These are phyloP conservation scores for Sycophaga agraensis DNA, from an alignment of 1,140 invertebrate species.

Conservation along the genomic window DNA sequence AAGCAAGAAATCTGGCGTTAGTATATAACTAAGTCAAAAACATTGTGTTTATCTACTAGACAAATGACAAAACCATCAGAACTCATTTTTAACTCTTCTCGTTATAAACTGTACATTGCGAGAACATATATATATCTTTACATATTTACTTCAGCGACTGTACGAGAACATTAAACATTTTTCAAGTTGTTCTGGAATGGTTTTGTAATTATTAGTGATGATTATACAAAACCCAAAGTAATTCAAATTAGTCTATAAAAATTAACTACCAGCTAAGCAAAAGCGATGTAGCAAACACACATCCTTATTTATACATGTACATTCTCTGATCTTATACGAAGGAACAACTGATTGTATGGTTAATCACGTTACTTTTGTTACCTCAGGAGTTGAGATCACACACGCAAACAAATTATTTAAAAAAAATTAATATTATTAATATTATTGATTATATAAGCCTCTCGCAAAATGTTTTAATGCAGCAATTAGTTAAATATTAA, in stretches of 20 bases:
- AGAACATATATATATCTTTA: neutral
- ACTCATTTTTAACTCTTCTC: too few species aligned
- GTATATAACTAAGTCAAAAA: constrained; percentile 25
- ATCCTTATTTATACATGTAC: constrained; percentile 33
- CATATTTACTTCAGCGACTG: too few species aligned
- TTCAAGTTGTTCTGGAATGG: constrained; percentile 4
- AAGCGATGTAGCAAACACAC: constrained; percentile 43
- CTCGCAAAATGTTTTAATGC: too few species aligned
- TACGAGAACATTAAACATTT: too few species aligned
- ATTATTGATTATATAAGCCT: too few species aligned
- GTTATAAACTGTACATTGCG: neutral
- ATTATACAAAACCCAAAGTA: constrained; percentile 14
- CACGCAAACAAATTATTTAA: constrained; percentile 43
- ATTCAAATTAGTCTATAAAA: constrained; percentile 30
- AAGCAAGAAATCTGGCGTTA: constrained; percentile 1
- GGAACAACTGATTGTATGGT: constrained; percentile 25
- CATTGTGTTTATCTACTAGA: constrained; percentile 33
- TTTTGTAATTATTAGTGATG: neutral
- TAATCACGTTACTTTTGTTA: constrained; percentile 42
- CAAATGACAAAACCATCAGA: neutral
- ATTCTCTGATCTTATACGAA: constrained; percentile 27
- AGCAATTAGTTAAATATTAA: too few species aligned
- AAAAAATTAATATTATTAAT: constrained; percentile 28
- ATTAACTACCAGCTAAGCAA: constrained; percentile 40
- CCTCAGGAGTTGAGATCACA: constrained; percentile 58